phyloP scores from a whole-genome alignment of 2,113 vertebrate species.

The Rhineura floridana region DNA sequence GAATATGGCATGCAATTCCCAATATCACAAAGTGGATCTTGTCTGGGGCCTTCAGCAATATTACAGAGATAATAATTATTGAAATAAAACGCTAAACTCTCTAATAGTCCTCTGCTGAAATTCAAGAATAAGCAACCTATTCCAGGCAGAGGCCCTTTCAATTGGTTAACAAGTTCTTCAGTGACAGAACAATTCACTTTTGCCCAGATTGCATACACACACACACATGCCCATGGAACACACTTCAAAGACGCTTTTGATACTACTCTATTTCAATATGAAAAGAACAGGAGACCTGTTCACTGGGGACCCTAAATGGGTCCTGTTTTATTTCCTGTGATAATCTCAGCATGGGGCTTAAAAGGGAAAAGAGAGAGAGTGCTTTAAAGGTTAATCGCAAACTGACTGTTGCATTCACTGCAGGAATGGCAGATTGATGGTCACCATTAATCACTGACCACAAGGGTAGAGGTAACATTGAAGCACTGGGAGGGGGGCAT shows the following conservation, averaged over 20 bases:
- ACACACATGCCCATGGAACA: not conserved
- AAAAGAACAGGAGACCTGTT: conserved; percentile 55
- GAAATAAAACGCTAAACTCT: conserved; percentile 26
- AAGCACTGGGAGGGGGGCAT: not conserved
- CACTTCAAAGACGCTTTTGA: conserved; percentile 56
- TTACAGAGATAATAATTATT: not conserved
- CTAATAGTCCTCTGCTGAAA: rapidly evolving
- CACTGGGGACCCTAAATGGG: not conserved
- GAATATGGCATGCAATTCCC: not conserved
- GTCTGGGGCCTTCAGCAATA: not conserved
- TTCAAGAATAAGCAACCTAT: not conserved
- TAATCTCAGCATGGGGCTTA: conserved; percentile 55
- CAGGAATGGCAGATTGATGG: conserved; percentile 65
- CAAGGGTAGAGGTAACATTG: conserved; percentile 38
- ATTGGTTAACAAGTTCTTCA: not conserved
- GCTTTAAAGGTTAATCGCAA: conserved; percentile 66
- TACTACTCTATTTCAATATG: conserved; percentile 57
- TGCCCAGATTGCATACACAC: too few species aligned
- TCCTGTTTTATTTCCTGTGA: conserved; percentile 59
- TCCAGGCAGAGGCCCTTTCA: not conserved
- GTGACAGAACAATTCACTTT: not conserved
- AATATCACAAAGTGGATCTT: conserved; percentile 9
- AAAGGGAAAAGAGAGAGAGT: conserved; percentile 30
- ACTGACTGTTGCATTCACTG: conserved; percentile 50
- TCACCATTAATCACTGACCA: conserved; percentile 65